These are phyloP conservation scores for Folsomia manolachei DNA, from an alignment of 2,888 invertebrate species.

Conservation along the genomic window DNA sequence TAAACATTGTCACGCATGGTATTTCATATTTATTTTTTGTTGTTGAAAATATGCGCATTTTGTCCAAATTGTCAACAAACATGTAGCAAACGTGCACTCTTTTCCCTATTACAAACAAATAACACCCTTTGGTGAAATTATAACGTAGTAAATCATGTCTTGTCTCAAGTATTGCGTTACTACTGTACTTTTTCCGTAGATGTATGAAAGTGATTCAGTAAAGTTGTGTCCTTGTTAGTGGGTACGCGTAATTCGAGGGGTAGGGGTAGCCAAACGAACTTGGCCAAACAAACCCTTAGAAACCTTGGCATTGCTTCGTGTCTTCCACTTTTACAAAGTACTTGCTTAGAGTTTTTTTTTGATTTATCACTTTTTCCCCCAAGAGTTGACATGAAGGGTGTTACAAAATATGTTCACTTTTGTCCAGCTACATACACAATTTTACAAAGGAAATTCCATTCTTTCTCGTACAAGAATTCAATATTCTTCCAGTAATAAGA, in stretches of 20 bases:
- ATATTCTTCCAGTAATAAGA: background rate
- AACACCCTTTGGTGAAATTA: background rate
- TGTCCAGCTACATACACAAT: conserved; percentile 12
- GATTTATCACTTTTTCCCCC: conserved; percentile 33
- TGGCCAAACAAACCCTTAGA: too few relatives aligned
- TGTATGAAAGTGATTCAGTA: background rate
- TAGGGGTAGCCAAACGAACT: background rate
- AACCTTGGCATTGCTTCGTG: too few relatives aligned
- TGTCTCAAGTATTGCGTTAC: too few relatives aligned
- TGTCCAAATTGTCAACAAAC: conserved; percentile 1
- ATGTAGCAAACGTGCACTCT: background rate
- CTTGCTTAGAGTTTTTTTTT: background rate
- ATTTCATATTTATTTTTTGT: too few relatives aligned
- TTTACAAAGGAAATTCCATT: conserved; percentile 14
- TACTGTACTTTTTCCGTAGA: too few relatives aligned
- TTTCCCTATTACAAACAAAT: background rate
- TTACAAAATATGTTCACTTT: conserved; percentile 23
- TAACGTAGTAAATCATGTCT: conserved; percentile 1
- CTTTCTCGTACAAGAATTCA: background rate
- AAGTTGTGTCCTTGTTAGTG: background rate
- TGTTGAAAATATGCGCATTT: too few relatives aligned
- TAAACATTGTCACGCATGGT: too few relatives aligned
- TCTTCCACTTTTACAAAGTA: background rate
- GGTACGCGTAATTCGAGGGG: background rate
- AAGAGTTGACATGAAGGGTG: conserved; percentile 28